These are phyloP conservation scores for Odontamblyopus rebecca DNA, from an alignment of 2,797 vertebrate genomes.

Conservation along the genomic window DNA sequence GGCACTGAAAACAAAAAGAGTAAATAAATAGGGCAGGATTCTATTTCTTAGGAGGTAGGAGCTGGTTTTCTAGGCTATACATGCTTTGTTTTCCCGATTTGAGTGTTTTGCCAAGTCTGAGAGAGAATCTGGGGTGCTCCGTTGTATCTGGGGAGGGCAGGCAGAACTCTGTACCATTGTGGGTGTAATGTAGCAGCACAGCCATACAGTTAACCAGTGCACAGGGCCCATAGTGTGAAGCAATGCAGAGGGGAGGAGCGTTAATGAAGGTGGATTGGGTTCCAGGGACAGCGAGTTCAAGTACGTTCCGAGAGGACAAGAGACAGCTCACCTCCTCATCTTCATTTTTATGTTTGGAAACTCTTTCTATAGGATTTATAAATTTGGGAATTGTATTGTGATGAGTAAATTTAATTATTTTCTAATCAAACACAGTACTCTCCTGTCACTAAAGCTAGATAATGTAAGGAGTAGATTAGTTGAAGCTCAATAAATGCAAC, in stretches of 20 bases:
- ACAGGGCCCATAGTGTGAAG: slow-evolving; percentile 26
- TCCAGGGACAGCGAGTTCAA: slow-evolving; percentile 65
- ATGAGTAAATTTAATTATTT: neutral
- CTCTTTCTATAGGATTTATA: neutral
- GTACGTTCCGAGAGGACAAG: slow-evolving; percentile 52
- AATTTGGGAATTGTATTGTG: neutral
- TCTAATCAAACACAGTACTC: neutral
- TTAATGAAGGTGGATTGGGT: slow-evolving; percentile 50
- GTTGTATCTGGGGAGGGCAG: slow-evolving; percentile 60
- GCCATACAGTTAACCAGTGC: slow-evolving; percentile 29
- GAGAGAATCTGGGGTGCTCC: slow-evolving; percentile 69
- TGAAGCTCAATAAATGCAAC: no score
- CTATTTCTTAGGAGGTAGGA: slow-evolving; percentile 72
- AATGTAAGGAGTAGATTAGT: no score
- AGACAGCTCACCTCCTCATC: slow-evolving; percentile 50
- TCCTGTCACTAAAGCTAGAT: no score
- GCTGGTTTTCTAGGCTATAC: slow-evolving; percentile 63
- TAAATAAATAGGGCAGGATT: neutral
- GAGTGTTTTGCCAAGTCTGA: slow-evolving; percentile 67
- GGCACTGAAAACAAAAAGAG: neutral
- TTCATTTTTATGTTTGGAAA: slow-evolving; percentile 4
- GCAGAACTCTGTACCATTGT: slow-evolving; percentile 63
- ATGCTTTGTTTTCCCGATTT: slow-evolving; percentile 67
- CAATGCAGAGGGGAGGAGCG: slow-evolving; percentile 44
- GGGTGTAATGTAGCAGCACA: slow-evolving; percentile 64